A percentile compares a stretch with the other conserved stretches of the same genome.
These are phyloP conservation scores for Spilogale gracilis DNA, from an alignment of 2,113 vertebrate genomes.

Conservation along the genomic window DNA sequence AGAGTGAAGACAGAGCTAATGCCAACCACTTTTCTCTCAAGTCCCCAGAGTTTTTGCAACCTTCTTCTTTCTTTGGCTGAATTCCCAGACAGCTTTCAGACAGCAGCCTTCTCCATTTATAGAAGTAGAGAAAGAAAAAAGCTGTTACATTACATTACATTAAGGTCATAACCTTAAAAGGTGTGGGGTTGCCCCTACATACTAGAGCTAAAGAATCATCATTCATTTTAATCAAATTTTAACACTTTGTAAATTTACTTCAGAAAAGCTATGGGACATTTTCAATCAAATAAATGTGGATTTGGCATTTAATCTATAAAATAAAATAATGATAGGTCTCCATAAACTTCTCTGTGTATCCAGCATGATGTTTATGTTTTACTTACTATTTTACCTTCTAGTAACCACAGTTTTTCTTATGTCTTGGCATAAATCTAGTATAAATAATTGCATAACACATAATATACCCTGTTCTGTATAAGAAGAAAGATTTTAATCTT, in stretches of 20 bases:
- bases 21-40: conserved; percentile 70
- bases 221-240: conserved; percentile 59
- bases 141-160: conserved; percentile 10
- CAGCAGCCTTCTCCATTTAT: conserved; percentile 69
- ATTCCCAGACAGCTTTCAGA: conserved; percentile 71
- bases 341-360: conserved; percentile 26
- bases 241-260: conserved; percentile 38
- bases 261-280: not conserved
- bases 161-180: conserved; percentile 54
- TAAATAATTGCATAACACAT: not conserved
- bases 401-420: conserved; percentile 52
- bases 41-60: conserved; percentile 59
- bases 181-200: not conserved
- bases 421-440: conserved; percentile 45
- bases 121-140: not conserved
- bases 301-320: conserved; percentile 61
- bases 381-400: conserved; percentile 55
- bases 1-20: conserved; percentile 71
- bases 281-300: not conserved
- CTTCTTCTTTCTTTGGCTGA: conserved; percentile 74
- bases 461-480: not conserved
- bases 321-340: conserved; percentile 40
- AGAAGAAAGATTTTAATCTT: conserved; percentile 61
- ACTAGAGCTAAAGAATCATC: not conserved
- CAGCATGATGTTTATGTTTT: conserved; percentile 44